Percentiles rank a stretch among this genome's conserved stretches.
These are phyloP conservation scores for Euphysa ruthae DNA, from an alignment of 30 jellyfish, hydroid and myxozoan genomes.

Conservation along the genomic window DNA sequence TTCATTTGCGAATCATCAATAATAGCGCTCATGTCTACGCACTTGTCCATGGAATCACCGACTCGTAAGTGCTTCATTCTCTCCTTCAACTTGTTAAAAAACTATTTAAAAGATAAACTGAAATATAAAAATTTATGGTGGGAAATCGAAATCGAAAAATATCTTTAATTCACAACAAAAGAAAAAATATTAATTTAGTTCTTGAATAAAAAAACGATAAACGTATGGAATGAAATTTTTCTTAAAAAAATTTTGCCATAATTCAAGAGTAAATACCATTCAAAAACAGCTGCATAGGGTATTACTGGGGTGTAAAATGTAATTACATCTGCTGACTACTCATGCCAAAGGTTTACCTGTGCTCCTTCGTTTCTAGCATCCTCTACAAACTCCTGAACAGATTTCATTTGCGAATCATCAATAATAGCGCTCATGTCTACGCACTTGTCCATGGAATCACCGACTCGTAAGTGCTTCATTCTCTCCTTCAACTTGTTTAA, in stretches of 20 bases:
- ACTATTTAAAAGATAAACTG: too few species aligned
- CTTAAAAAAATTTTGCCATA: too few species aligned
- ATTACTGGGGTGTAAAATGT: too few species aligned
- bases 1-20: slow-evolving; percentile 76
- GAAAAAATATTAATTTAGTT: too few species aligned
- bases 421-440: slow-evolving; percentile 92
- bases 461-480: slow-evolving; percentile 73
- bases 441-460: slow-evolving; percentile 79
- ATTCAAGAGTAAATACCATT: too few species aligned
- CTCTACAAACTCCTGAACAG: slow-evolving; percentile 63
- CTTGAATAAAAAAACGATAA: too few species aligned
- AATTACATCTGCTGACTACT: too few species aligned
- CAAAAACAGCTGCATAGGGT: too few species aligned
- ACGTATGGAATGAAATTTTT: too few species aligned
- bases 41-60: slow-evolving; percentile 78
- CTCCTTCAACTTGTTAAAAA: slow-evolving; percentile 54
- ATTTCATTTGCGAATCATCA: slow-evolving; percentile 69
- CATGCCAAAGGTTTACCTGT: slow-evolving; percentile 66
- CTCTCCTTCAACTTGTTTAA: slow-evolving; percentile 63
- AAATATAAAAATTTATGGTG: too few species aligned
- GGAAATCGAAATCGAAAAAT: too few species aligned
- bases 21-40: slow-evolving; percentile 93
- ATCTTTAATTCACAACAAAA: too few species aligned
- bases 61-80: slow-evolving; percentile 73
- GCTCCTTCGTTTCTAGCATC: slow-evolving; percentile 86